Evolutionary conservation across 2,113 vertebrate genomes (phyloP).

Genomic region (Labeo catla): DNA sequence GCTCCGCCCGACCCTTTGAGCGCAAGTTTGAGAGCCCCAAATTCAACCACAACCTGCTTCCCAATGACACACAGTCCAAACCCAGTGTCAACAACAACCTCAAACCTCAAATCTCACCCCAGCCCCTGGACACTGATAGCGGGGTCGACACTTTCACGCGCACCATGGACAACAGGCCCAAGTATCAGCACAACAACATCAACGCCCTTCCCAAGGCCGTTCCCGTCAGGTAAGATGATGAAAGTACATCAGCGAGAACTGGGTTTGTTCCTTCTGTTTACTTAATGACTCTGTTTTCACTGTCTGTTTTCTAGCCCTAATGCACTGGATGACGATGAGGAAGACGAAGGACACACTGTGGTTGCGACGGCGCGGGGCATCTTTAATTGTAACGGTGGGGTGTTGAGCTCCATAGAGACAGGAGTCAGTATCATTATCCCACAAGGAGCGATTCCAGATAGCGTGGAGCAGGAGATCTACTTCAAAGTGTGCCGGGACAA

Average conservation of each 20-base stretch:
- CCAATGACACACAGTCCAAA: slow-evolving; percentile 85
- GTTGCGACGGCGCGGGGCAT: slow-evolving; percentile 95
- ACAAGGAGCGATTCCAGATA: slow-evolving; percentile 95
- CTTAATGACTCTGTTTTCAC: slow-evolving; percentile 39
- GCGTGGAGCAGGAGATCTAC: slow-evolving; percentile 98
- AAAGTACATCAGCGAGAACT: neutral
- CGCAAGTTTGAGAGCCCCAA: slow-evolving; percentile 99
- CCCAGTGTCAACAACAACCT: slow-evolving; percentile 68
- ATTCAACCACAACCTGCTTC: slow-evolving; percentile 97
- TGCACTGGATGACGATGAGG: slow-evolving; percentile 93
- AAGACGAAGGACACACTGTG: slow-evolving; percentile 96
- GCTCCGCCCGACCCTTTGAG: slow-evolving; percentile 87
- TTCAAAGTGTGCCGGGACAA: slow-evolving; percentile 99
- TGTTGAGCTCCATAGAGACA: slow-evolving; percentile 95
- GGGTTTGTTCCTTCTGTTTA: neutral
- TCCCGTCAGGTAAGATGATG: slow-evolving; percentile 85
- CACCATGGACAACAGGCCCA: slow-evolving; percentile 87
- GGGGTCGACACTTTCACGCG: slow-evolving; percentile 89
- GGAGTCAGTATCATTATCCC: slow-evolving; percentile 99
- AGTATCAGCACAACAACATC: slow-evolving; percentile 94
- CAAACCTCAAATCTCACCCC: slow-evolving; percentile 83
- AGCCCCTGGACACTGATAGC: slow-evolving; percentile 87
- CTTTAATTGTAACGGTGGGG: slow-evolving; percentile 96
- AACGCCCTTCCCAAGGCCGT: slow-evolving; percentile 91
- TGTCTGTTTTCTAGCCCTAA: slow-evolving; percentile 79